These are phyloP conservation scores for Anabacerthia variegaticeps DNA, from an alignment of 2,797 vertebrate species.

Conservation along the genomic window DNA sequence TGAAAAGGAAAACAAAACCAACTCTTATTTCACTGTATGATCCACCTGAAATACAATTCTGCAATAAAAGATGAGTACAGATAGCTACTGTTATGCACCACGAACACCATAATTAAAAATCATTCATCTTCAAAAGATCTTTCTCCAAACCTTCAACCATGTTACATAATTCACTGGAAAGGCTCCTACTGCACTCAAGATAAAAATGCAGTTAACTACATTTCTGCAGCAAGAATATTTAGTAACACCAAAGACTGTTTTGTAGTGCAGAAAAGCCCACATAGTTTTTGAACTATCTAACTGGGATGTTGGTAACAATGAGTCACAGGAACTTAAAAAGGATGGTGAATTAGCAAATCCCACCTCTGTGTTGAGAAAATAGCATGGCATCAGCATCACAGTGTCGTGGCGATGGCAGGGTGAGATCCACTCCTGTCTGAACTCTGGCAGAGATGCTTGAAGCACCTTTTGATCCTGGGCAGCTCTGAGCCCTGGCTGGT, in stretches of 20 bases:
- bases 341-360: neutral
- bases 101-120: neutral
- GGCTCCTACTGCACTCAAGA: neutral
- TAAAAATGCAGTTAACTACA: neutral
- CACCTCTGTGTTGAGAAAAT: neutral
- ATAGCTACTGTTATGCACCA: neutral
- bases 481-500: neutral
- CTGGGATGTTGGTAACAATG: neutral
- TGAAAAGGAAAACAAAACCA: neutral
- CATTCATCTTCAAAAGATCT: neutral
- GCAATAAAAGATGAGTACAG: neutral
- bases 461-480: neutral
- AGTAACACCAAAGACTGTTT: neutral
- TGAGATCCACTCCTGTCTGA: neutral
- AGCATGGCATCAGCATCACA: neutral
- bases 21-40: neutral
- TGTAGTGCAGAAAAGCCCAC: neutral
- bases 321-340: neutral
- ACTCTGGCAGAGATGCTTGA: neutral
- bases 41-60: neutral
- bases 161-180: neutral
- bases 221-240: neutral
- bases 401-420: rapidly evolving
- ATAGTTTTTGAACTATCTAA: neutral
- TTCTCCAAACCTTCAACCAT: neutral